Conservation (phyloP, 2,888 invertebrate species). For the Calameuta idolon region DNA sequence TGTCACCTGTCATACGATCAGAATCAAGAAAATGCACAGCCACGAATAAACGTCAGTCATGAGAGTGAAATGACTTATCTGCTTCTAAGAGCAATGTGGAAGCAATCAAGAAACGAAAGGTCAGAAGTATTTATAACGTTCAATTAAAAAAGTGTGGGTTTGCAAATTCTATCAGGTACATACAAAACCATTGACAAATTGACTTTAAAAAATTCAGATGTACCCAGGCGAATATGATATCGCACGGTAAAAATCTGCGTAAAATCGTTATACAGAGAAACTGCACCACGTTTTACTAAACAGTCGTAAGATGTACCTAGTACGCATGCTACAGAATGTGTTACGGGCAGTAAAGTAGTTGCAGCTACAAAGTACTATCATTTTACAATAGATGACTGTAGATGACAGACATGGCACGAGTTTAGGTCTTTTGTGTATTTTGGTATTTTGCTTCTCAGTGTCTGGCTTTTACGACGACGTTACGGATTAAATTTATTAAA, state of each 20-base stretch:
- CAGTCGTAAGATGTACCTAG: neutral
- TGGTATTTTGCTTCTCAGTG: neutral
- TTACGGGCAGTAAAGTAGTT: neutral
- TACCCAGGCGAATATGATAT: neutral
- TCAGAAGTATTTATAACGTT: neutral
- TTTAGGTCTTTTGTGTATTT: neutral
- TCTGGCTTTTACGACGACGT: neutral
- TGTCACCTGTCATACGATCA: neutral
- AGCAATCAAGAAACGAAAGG: neutral
- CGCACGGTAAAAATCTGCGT: neutral
- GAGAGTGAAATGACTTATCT: neutral
- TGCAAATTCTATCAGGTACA: neutral
- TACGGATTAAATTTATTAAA: neutral
- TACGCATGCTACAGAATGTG: neutral
- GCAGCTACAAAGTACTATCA: neutral
- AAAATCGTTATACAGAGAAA: neutral
- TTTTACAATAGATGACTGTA: neutral
- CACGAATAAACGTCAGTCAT: neutral
- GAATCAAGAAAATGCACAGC: neutral
- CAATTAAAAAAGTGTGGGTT: neutral
- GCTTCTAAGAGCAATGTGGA: neutral
- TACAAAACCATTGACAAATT: neutral
- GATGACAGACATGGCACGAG: neutral
- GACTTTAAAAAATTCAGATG: neutral
- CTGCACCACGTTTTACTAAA: neutral